phyloP scores from a whole-genome alignment of 2,888 invertebrate species.

The Adelphocoris suturalis region DNA sequence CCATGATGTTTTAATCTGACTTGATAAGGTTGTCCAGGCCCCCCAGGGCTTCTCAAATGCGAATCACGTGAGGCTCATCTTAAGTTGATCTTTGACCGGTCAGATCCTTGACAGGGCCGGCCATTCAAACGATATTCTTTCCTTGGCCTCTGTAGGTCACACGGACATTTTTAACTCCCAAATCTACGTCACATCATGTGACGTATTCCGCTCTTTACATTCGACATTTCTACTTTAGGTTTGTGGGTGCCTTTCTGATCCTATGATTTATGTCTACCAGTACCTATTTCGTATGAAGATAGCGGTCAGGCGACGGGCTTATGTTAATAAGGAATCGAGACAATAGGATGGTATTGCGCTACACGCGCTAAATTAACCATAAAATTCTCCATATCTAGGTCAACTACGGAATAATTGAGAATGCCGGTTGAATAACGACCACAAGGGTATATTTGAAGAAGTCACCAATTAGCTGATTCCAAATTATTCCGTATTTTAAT shows the following conservation, averaged over 20 bases:
- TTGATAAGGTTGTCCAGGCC: conserved; percentile 54
- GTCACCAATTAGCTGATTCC: background rate
- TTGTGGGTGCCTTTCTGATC: background rate
- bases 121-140: background rate
- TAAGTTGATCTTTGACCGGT: conserved; percentile 49
- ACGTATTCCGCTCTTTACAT: background rate
- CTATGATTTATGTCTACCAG: background rate
- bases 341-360: background rate
- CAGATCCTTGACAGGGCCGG: conserved; percentile 50
- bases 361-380: background rate
- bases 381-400: background rate
- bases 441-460: no score
- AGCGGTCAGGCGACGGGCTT: background rate
- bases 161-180: background rate
- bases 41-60: conserved; percentile 43
- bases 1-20: conserved; percentile 60
- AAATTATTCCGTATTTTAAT: background rate
- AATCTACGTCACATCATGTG: conserved; percentile 23
- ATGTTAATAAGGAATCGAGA: background rate
- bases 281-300: background rate
- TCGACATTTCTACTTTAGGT: background rate
- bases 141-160: conserved; percentile 31
- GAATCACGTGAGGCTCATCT: conserved; percentile 49
- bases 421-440: no score
- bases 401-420: background rate